A percentile compares a stretch with the other conserved stretches of the same genome.
phyloP scores from a whole-genome alignment of 2,888 invertebrate genomes.

The Chouioia cunea region DNA sequence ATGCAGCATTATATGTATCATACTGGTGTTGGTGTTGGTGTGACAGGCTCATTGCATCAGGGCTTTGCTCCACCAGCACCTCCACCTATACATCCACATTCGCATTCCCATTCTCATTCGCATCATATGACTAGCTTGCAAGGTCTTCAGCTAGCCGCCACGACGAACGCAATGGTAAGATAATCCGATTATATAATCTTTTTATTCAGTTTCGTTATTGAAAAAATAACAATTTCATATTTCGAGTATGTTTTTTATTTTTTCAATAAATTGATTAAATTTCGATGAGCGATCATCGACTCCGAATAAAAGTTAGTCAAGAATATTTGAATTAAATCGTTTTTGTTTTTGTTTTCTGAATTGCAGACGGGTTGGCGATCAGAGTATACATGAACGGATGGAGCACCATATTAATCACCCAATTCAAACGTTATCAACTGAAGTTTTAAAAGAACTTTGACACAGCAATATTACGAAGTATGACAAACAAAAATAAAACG shows the following conservation, averaged over 20 bases:
- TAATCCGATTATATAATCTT: not conserved
- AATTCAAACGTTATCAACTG: no score
- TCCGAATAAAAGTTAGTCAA: not conserved
- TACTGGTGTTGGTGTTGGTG: constrained; percentile 59
- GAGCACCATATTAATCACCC: constrained; percentile 50
- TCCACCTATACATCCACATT: constrained; percentile 67
- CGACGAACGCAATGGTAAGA: constrained; percentile 76
- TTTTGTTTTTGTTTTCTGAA: constrained; percentile 56
- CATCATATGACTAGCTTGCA: constrained; percentile 71
- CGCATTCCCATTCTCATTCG: constrained; percentile 68
- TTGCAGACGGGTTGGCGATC: constrained; percentile 92
- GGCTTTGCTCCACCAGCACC: constrained; percentile 67
- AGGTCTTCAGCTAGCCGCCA: constrained; percentile 72
- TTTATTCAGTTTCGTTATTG: no score
- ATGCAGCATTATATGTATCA: constrained; percentile 70
- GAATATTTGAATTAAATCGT: no score
- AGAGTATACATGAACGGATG: constrained; percentile 91
- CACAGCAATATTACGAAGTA: no score
- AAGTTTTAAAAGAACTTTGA: no score
- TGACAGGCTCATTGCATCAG: constrained; percentile 67
- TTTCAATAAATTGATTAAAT: no score
- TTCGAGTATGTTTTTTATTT: no score
- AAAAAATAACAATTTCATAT: no score
- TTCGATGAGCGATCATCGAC: not conserved
- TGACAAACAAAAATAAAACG: no score